Evolutionary conservation across 2,797 vertebrate species (phyloP).

Genomic region (Mus spretus): DNA sequence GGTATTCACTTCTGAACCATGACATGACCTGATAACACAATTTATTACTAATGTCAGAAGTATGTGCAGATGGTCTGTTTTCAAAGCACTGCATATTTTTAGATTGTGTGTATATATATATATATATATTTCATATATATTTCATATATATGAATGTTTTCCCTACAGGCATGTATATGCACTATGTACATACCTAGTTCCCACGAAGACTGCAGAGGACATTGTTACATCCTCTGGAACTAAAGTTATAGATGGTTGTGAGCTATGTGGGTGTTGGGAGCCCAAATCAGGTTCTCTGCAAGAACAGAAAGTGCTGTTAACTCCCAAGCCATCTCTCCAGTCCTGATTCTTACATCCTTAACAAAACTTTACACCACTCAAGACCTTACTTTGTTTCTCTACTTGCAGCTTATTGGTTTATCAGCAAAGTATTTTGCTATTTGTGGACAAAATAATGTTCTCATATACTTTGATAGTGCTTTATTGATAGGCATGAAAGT

Average conservation of each 20-base stretch:
- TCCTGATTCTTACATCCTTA: neutral
- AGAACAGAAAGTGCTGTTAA: neutral
- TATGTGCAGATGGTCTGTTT: neutral
- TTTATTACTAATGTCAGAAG: constrained; percentile 45
- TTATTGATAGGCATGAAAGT: neutral
- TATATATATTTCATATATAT: neutral
- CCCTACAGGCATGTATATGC: neutral
- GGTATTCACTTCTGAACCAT: neutral
- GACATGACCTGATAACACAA: neutral
- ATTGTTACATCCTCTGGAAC: neutral
- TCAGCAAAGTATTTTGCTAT: constrained; percentile 23
- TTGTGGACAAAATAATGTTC: neutral
- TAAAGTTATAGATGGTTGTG: neutral
- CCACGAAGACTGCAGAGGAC: neutral
- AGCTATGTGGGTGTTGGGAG: neutral
- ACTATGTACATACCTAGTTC: neutral
- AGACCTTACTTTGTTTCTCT: neutral
- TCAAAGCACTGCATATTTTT: neutral
- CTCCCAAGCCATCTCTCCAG: neutral
- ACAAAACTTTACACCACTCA: neutral
- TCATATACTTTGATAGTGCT: neutral
- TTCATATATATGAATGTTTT: neutral
- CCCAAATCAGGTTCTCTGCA: neutral
- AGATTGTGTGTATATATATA: neutral
- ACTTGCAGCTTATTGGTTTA: neutral